These are phyloP conservation scores for Ericerus pela DNA, from an alignment of 1,140 invertebrate genomes.

Conservation along the genomic window DNA sequence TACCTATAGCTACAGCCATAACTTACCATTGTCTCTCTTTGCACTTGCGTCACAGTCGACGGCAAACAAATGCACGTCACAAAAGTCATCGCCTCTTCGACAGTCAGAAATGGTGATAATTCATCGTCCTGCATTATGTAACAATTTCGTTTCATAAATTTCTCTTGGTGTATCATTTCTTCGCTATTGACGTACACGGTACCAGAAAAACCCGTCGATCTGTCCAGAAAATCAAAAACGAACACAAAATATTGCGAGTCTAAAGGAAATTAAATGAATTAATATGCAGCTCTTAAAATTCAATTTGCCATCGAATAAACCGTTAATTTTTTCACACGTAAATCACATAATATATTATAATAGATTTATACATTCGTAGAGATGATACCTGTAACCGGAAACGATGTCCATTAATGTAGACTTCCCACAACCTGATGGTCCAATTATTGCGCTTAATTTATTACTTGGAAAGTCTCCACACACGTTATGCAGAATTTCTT, in stretches of 20 bases:
- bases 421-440: slow-evolving; percentile 84
- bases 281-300: too few relatives aligned
- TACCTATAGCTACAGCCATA: too few relatives aligned
- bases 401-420: slow-evolving; percentile 81
- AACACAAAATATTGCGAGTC: not conserved
- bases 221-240: not conserved
- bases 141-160: slow-evolving; percentile 54
- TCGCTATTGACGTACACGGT: slow-evolving; percentile 10
- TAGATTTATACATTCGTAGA: not conserved
- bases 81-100: slow-evolving; percentile 66
- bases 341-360: not conserved
- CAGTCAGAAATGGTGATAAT: slow-evolving; percentile 57
- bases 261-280: too few relatives aligned
- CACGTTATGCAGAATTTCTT: slow-evolving; percentile 69
- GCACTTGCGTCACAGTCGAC: not conserved
- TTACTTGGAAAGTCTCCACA: slow-evolving; percentile 63
- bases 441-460: slow-evolving; percentile 82
- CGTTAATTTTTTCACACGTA: too few relatives aligned
- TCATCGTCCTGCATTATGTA: slow-evolving; percentile 85
- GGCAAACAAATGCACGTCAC: slow-evolving; percentile 31
- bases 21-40: not conserved
- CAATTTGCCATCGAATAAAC: too few relatives aligned
- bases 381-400: slow-evolving; percentile 72
- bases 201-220: slow-evolving; percentile 12
- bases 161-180: slow-evolving; percentile 19